Evolutionary conservation across 2,797 vertebrate genomes (phyloP).

Genomic region (Acipenser ruthenus): DNA sequence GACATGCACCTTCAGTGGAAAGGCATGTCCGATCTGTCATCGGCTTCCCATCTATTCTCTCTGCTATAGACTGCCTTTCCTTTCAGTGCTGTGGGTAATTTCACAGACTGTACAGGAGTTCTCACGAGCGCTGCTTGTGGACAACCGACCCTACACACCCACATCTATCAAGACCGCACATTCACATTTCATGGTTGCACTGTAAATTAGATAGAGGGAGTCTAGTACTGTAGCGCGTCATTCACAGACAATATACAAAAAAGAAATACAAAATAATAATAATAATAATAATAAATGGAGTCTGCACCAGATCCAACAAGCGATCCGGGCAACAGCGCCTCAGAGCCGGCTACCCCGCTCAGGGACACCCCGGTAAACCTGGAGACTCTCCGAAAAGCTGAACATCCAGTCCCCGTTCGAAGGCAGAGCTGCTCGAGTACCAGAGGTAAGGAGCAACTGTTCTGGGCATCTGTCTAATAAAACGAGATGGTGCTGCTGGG

Average conservation of each 20-base stretch:
- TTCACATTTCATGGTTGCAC: slow-evolving; percentile 84
- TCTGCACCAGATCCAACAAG: slow-evolving; percentile 89
- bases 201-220: slow-evolving; percentile 81
- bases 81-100: slow-evolving; percentile 54
- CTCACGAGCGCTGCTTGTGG: slow-evolving; percentile 92
- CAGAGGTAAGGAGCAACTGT: slow-evolving; percentile 64
- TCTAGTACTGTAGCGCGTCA: slow-evolving; percentile 65
- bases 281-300: slow-evolving; percentile 78
- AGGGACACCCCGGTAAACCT: slow-evolving; percentile 85
- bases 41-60: slow-evolving; percentile 61
- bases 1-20: too few relatives aligned
- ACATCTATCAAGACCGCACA: slow-evolving; percentile 73
- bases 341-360: slow-evolving; percentile 82
- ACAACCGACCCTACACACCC: slow-evolving; percentile 75
- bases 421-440: slow-evolving; percentile 84
- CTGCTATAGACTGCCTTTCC: slow-evolving; percentile 70
- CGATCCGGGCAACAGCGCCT: slow-evolving; percentile 87
- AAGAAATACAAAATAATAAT: slow-evolving; percentile 47
- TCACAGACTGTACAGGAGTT: slow-evolving; percentile 31
- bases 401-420: slow-evolving; percentile 78
- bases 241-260: slow-evolving; percentile 67
- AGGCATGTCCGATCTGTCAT: too few relatives aligned
- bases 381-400: slow-evolving; percentile 85
- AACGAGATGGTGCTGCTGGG: slow-evolving; percentile 18
- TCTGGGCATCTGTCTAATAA: slow-evolving; percentile 18